phyloP scores from a whole-genome alignment of 2,888 invertebrate genomes.

The Caradrina kadenii region DNA sequence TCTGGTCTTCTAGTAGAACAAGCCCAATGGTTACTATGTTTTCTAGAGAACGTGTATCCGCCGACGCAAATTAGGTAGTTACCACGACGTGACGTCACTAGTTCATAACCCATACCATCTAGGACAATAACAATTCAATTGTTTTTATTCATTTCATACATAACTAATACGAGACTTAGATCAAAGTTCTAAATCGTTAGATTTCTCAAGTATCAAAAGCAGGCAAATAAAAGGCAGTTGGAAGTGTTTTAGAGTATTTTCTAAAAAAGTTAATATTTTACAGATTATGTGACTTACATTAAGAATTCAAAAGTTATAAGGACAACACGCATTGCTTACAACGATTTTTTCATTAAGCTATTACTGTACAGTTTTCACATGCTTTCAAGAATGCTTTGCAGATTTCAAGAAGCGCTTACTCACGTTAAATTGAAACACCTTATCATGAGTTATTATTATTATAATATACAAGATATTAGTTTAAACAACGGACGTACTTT shows the following conservation, averaged over 20 bases:
- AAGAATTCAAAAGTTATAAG: no score
- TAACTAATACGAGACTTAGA: neutral
- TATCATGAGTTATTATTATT: neutral
- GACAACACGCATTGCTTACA: no score
- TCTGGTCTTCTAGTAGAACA: conserved; percentile 66
- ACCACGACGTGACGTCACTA: conserved; percentile 31
- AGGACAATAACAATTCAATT: conserved; percentile 4
- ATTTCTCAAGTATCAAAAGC: neutral
- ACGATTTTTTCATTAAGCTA: conserved; percentile 62
- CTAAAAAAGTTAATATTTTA: no score
- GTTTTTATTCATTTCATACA: neutral
- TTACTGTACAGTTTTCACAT: conserved; percentile 55
- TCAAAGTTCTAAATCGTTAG: neutral
- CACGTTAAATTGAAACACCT: neutral
- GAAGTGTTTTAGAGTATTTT: neutral
- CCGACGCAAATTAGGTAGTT: conserved; percentile 14
- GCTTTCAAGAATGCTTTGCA: conserved; percentile 40
- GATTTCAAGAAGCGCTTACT: neutral
- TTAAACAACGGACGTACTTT: no score
- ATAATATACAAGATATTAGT: no score
- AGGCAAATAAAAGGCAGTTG: neutral
- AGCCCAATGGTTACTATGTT: conserved; percentile 61
- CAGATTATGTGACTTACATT: no score
- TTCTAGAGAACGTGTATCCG: conserved; percentile 68
- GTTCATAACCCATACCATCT: conserved; percentile 22